phyloP scores from a whole-genome alignment of 2,888 invertebrate genomes.

The Leptinotarsa haldemani region DNA sequence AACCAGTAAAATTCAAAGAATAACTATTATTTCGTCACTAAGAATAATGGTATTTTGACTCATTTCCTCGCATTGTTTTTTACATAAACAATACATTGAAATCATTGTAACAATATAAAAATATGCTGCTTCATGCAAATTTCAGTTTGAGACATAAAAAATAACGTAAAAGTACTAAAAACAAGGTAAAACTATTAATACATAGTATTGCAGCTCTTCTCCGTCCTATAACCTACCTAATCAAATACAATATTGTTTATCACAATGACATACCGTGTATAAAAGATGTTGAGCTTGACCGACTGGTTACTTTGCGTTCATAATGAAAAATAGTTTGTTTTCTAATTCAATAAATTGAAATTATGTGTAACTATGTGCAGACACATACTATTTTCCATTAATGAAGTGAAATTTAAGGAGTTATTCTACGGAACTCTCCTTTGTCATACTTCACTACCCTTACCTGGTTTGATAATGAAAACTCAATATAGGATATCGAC shows the following conservation, averaged over 20 bases:
- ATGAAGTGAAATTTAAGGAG: background rate
- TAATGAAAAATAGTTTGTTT: too few species aligned
- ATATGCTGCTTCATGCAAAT: constrained; percentile 14
- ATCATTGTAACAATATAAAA: background rate
- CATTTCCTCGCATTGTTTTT: background rate
- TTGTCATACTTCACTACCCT: too few species aligned
- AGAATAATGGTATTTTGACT: background rate
- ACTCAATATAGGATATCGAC: too few species aligned
- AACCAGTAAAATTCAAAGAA: too few species aligned
- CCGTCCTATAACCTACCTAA: constrained; percentile 20
- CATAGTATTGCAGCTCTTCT: constrained; percentile 28
- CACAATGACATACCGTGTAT: constrained; percentile 42
- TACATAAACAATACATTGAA: background rate
- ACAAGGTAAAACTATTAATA: constrained; percentile 24
- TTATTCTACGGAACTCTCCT: background rate
- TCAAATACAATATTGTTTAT: constrained; percentile 39
- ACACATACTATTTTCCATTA: too few species aligned
- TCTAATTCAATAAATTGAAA: too few species aligned
- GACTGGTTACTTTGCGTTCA: background rate
- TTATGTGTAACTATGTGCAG: too few species aligned
- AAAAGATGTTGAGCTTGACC: constrained; percentile 35
- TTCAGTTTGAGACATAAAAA: background rate
- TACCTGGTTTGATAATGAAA: too few species aligned
- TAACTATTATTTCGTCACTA: background rate
- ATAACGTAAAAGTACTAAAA: background rate